Base-by-base conservation (phyloP, 2,113 vertebrate genomes). In the Brachionichthys hirsutus region DNA sequence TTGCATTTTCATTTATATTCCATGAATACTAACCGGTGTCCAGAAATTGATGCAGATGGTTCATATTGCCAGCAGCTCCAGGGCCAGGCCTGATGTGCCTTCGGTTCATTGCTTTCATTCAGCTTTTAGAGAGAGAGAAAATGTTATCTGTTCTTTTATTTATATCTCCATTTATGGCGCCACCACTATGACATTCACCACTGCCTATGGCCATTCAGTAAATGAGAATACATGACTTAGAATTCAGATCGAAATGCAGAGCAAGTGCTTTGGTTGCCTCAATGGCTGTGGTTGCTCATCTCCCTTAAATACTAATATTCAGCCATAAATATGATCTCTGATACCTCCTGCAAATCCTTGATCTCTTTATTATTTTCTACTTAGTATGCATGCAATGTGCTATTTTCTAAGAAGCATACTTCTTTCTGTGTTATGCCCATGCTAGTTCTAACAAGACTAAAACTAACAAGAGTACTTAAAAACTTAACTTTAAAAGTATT, bases 121-220 rank as follows among this genome's bases (percentile, higher is more conserved):
- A 43, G 8, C 51, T 8, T 45, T 18, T 71, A 49, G 36, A 40
- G 12, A n/a, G 14, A 38, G 40, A 68, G 35, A 55, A 74, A 62
- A 49, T 46, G 18, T 4, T 30, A 19, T 67, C 58, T 77, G 58
- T 67, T 87, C 15, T 81, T 83, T 90, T 87, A 89, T 90, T 89
- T 59, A 89, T 81, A 54, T 50, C 17, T 75, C 63, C 35, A 81
- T 89, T 82, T 71, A 68, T 48, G 57, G 10, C 42, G 16, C 41
- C 0, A 1, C 14, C 42, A 47, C 56, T 43, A 51, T 65, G 38
- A 54, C 20, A 48, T 43, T 44, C 4, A 11, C n/a, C 35, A 20
- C 36, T 22, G 55, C 57, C 46, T n/a, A n/a, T 18, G n/a, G 12
- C 15, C 52, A 63, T 68, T 22, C 17, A 50, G 43, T 24, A 46